Percentiles rank a stretch among this genome's conserved stretches.
Conservation (phyloP, 2,797 vertebrate genomes). For the Acanthis flammea region DNA sequence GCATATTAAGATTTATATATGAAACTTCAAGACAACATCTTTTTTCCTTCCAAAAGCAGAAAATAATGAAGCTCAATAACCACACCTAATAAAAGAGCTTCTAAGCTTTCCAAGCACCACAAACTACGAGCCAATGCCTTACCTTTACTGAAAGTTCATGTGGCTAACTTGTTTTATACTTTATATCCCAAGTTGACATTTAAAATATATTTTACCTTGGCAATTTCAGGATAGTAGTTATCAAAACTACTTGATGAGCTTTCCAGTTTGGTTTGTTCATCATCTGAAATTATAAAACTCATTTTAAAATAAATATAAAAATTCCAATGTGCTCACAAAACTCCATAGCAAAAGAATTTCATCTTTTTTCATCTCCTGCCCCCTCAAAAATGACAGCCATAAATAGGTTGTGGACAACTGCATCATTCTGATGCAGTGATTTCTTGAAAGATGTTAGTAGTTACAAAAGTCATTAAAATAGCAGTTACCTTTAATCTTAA, state of each 20-base stretch:
- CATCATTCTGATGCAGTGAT: neutral
- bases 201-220: conserved; percentile 71
- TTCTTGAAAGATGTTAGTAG: neutral
- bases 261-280: conserved; percentile 89
- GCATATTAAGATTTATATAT: neutral
- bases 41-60: neutral
- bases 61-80: neutral
- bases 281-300: conserved; percentile 80
- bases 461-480: neutral
- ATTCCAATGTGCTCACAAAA: neutral
- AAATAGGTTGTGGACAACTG: neutral
- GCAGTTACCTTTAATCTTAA: neutral
- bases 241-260: conserved; percentile 86
- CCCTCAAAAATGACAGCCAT: neutral
- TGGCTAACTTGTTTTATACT: neutral
- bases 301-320: neutral
- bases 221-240: conserved; percentile 85
- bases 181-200: neutral
- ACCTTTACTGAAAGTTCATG: neutral
- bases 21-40: neutral
- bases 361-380: neutral
- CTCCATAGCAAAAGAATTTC: neutral
- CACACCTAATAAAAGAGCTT: neutral
- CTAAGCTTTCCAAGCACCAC: neutral
- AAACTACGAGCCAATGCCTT: neutral